These are phyloP conservation scores for Euglossa dilemma DNA, from an alignment of 1,140 invertebrate genomes.

Conservation along the genomic window DNA sequence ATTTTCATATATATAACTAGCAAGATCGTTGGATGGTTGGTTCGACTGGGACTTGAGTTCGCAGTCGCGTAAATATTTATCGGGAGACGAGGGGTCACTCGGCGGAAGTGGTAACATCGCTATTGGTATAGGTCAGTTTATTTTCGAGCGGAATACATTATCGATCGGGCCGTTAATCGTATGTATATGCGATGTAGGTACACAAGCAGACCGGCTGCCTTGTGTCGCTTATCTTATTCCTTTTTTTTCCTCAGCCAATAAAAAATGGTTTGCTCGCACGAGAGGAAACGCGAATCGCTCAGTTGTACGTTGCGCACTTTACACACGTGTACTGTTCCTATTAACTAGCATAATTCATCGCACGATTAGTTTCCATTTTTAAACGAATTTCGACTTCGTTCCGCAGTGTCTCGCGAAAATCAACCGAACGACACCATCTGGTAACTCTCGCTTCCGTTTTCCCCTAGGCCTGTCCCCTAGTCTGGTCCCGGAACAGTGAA, in stretches of 20 bases:
- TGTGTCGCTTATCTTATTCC: not conserved
- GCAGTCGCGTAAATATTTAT: conserved; percentile 76
- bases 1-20: not conserved
- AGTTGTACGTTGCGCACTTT: not conserved
- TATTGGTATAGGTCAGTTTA: conserved; percentile 78
- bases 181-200: conserved; percentile 3
- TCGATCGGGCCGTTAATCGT: conserved; percentile 69
- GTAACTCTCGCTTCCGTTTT: too few relatives aligned
- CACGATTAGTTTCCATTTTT: too few relatives aligned
- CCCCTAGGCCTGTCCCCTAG: too few relatives aligned
- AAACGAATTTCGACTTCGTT: too few relatives aligned
- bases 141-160: conserved; percentile 72
- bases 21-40: not conserved
- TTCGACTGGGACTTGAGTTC: not conserved
- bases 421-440: too few relatives aligned
- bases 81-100: conserved; percentile 70
- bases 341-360: too few relatives aligned
- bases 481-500: too few relatives aligned
- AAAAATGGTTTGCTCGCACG: not conserved
- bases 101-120: conserved; percentile 74
- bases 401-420: too few relatives aligned
- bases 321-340: not conserved
- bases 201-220: not conserved
- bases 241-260: too few relatives aligned
- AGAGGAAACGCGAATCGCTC: not conserved